phyloP scores from a whole-genome alignment of 2,113 vertebrate genomes.

The Pogonocichla stellata region DNA sequence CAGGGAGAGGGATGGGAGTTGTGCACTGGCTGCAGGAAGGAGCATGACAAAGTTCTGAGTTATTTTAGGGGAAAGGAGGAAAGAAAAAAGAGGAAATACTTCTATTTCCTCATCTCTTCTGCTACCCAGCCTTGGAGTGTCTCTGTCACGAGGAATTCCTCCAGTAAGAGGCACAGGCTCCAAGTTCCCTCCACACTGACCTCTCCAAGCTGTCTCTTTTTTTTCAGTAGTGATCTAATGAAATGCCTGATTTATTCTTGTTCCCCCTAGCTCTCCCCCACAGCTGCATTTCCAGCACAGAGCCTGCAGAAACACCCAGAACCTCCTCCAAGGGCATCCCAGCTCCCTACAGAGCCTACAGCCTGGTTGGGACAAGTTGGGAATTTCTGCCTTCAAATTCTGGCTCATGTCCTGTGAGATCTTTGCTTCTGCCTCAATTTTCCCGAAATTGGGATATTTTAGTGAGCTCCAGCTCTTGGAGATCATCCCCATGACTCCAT shows the following conservation, averaged over 20 bases:
- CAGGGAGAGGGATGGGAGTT: neutral
- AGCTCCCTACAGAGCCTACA: neutral
- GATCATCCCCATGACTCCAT: neutral
- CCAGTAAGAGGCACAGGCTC: neutral
- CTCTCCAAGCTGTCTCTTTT: neutral
- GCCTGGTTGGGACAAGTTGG: neutral
- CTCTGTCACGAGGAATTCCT: neutral
- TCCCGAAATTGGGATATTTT: neutral
- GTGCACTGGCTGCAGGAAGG: neutral
- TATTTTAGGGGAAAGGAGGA: constrained; percentile 25
- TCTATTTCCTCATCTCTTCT: neutral
- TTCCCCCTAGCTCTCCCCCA: neutral
- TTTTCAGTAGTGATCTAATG: neutral
- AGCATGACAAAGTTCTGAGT: neutral
- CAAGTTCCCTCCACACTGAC: neutral
- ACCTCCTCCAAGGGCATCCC: neutral
- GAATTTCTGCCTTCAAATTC: neutral
- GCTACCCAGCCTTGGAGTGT: neutral
- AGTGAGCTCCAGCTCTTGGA: neutral
- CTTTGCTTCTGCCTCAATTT: neutral
- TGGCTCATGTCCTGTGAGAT: neutral
- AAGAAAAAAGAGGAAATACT: constrained; percentile 45
- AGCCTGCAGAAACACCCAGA: neutral
- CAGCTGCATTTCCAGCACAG: neutral
- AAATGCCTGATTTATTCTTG: neutral